phyloP scores from a whole-genome alignment of 2,888 invertebrate species.

The Lasius platythorax region DNA sequence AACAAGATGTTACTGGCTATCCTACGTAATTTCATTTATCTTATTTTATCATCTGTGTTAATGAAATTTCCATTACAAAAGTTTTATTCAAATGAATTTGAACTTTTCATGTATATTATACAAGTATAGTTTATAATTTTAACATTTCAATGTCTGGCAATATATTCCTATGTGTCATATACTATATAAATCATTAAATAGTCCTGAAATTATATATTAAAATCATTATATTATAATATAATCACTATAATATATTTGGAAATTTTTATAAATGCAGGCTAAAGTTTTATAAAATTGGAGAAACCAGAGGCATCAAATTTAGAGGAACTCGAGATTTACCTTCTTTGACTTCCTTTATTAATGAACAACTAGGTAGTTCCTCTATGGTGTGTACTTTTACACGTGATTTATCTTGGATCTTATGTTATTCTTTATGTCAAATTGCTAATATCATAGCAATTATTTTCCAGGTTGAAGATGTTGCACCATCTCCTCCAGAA shows the following conservation, averaged over 20 bases:
- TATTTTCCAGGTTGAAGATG: slow-evolving; percentile 53
- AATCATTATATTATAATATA: too few relatives aligned
- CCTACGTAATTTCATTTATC: slow-evolving; percentile 86
- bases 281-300: slow-evolving; percentile 92
- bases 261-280: slow-evolving; percentile 86
- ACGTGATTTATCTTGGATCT: not conserved
- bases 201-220: slow-evolving; percentile 8
- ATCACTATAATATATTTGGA: not conserved
- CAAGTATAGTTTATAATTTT: not conserved
- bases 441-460: not conserved
- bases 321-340: slow-evolving; percentile 93
- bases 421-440: not conserved
- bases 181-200: not conserved
- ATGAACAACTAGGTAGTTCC: slow-evolving; percentile 89
- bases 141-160: not conserved
- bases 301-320: slow-evolving; percentile 91
- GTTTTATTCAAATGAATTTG: slow-evolving; percentile 7
- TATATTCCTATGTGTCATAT: slow-evolving; percentile 15
- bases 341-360: slow-evolving; percentile 92
- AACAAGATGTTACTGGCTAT: slow-evolving; percentile 92
- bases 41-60: slow-evolving; percentile 4
- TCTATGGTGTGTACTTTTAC: slow-evolving; percentile 76
- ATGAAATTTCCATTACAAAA: not conserved
- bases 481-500: slow-evolving; percentile 85
- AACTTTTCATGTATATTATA: not conserved